Evolutionary conservation across 2,797 vertebrate genomes (phyloP).

Genomic region (Toxotes lorentzi): DNA sequence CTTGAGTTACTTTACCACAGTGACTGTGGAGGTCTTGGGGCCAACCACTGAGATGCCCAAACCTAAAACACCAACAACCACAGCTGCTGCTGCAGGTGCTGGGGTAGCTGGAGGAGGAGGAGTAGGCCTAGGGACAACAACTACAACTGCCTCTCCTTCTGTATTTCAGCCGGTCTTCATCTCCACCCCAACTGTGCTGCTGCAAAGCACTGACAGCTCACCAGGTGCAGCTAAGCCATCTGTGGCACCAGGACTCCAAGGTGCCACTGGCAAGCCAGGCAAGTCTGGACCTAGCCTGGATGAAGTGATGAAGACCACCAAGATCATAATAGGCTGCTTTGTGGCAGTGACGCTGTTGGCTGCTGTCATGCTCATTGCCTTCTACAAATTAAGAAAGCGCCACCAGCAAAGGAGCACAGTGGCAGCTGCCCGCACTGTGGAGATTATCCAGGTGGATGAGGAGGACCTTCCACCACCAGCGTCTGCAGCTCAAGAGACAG

Average conservation of each 20-base stretch:
- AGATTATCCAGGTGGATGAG: slow-evolving; percentile 96
- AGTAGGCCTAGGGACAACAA: slow-evolving; percentile 78
- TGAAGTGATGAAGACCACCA: slow-evolving; percentile 99
- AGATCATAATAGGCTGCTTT: slow-evolving; percentile 99
- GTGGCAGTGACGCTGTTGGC: slow-evolving; percentile 96
- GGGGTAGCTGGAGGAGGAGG: slow-evolving; percentile 76
- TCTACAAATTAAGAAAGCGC: slow-evolving; percentile 97
- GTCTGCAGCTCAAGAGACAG: slow-evolving; percentile 88
- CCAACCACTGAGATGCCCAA: slow-evolving; percentile 92
- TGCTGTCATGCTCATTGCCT: slow-evolving; percentile 97
- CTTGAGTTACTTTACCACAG: slow-evolving; percentile 98
- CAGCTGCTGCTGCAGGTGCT: slow-evolving; percentile 68
- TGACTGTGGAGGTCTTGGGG: slow-evolving; percentile 95
- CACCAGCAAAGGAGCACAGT: slow-evolving; percentile 97
- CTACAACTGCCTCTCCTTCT: slow-evolving; percentile 92
- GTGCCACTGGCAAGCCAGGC: slow-evolving; percentile 87
- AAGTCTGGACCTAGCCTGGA: slow-evolving; percentile 91
- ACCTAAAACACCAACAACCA: slow-evolving; percentile 88
- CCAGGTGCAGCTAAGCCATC: slow-evolving; percentile 78
- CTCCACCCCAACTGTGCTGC: slow-evolving; percentile 95
- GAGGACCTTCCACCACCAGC: slow-evolving; percentile 91
- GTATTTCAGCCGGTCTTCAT: slow-evolving; percentile 97
- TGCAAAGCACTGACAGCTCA: slow-evolving; percentile 89
- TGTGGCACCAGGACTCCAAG: slow-evolving; percentile 85
- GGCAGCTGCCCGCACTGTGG: slow-evolving; percentile 92